Conservation (phyloP, 2,113 vertebrate genomes). For the Vireo altiloquus region DNA sequence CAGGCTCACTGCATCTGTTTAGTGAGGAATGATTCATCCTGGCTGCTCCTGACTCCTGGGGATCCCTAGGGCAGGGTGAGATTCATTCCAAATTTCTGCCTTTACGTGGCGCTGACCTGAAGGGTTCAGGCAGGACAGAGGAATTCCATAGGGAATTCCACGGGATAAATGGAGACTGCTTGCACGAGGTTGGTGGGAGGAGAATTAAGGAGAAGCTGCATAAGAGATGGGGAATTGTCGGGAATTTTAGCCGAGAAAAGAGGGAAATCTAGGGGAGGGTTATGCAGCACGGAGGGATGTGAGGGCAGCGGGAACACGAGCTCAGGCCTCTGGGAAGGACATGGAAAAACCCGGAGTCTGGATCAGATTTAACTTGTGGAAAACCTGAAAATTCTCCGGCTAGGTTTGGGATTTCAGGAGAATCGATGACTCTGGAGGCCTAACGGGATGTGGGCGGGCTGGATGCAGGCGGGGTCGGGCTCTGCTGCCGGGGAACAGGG, state of each 20-base stretch:
- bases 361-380: fast-evolving
- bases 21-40: fast-evolving
- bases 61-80: fast-evolving
- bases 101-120: fast-evolving
- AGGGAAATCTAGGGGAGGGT: fast-evolving
- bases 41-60: too few species aligned
- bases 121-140: neutral
- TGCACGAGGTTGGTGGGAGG: neutral
- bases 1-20: fast-evolving
- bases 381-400: fast-evolving
- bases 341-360: fast-evolving
- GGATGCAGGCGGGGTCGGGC: fast-evolving
- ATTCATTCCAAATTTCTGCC: fast-evolving
- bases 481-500: neutral
- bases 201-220: neutral
- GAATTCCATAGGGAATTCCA: neutral
- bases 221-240: fast-evolving
- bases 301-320: neutral
- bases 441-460: fast-evolving
- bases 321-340: neutral
- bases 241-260: neutral
- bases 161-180: too few species aligned
- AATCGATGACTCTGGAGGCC: fast-evolving
- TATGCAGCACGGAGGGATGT: fast-evolving
- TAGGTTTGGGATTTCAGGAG: neutral